A percentile compares a stretch with the other conserved stretches of the same genome.
Conservation (phyloP, 2,113 vertebrate genomes). For the Henicopernis longicauda region DNA sequence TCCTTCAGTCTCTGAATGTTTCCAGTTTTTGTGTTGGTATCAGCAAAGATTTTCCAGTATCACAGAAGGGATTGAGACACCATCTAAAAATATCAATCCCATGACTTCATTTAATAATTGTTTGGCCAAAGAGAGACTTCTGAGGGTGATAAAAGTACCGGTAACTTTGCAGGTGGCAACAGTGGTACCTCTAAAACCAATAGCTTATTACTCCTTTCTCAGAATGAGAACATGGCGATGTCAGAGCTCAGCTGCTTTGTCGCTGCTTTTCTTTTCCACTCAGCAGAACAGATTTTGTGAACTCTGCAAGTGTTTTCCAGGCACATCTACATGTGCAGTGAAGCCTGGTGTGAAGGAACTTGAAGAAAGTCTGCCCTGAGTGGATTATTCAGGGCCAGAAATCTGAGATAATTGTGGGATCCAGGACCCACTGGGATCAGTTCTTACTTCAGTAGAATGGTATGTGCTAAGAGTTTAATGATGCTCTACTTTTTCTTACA, state of each 20-base stretch:
- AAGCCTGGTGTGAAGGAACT: not conserved
- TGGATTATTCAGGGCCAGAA: not conserved
- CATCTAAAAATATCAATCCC: not conserved
- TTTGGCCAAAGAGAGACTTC: not conserved
- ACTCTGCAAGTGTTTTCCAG: not conserved
- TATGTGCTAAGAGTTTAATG: constrained; percentile 1
- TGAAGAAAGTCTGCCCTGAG: not conserved
- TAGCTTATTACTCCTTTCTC: not conserved
- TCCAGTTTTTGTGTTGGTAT: not conserved
- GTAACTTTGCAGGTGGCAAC: not conserved
- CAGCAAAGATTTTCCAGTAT: not conserved
- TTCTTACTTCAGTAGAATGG: constrained; percentile 13
- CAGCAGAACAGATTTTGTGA: not conserved
- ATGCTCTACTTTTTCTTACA: not conserved
- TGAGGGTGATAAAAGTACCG: not conserved
- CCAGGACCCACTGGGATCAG: not conserved
- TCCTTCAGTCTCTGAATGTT: not conserved
- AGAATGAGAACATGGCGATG: not conserved
- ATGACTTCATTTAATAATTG: not conserved
- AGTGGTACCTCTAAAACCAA: not conserved
- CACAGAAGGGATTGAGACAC: not conserved
- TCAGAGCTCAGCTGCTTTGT: not conserved
- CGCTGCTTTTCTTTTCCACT: not conserved
- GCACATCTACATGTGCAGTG: not conserved
- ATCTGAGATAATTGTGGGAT: not conserved